phyloP scores from a whole-genome alignment of 2,113 vertebrate genomes.

The Herpailurus yagouaroundi region DNA sequence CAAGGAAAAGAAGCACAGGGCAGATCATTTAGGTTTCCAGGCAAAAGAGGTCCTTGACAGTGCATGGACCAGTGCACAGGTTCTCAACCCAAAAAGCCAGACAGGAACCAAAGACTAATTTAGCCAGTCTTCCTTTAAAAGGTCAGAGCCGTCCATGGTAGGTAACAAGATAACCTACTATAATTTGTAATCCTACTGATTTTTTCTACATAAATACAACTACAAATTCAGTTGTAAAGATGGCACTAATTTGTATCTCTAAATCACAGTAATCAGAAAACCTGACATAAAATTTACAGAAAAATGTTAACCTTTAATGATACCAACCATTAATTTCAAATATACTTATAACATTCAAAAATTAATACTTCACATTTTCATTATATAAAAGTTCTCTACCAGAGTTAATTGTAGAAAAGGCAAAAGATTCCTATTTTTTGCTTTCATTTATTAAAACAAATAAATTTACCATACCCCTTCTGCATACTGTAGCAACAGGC shows the following conservation, averaged over 20 bases:
- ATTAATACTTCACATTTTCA: neutral
- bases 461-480: slow-evolving; percentile 22
- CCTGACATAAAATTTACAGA: neutral
- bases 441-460: slow-evolving; percentile 47
- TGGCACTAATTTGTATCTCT: slow-evolving; percentile 1
- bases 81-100: slow-evolving; percentile 26
- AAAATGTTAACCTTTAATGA: slow-evolving; percentile 46
- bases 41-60: neutral
- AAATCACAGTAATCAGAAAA: slow-evolving; percentile 35
- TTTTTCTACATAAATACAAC: neutral
- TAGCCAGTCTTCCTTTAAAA: neutral
- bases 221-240: neutral
- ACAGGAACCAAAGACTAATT: slow-evolving; percentile 13
- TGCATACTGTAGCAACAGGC: neutral
- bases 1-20: neutral
- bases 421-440: slow-evolving; percentile 21
- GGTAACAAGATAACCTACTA: neutral
- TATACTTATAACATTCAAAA: slow-evolving; percentile 8
- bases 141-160: neutral
- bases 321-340: slow-evolving; percentile 16
- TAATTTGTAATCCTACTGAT: neutral
- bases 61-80: neutral
- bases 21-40: neutral
- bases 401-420: neutral
- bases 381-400: slow-evolving; percentile 20